Evolutionary conservation across 1,140 invertebrate genomes (phyloP).

Genomic region (Brachionus paranguensis): DNA sequence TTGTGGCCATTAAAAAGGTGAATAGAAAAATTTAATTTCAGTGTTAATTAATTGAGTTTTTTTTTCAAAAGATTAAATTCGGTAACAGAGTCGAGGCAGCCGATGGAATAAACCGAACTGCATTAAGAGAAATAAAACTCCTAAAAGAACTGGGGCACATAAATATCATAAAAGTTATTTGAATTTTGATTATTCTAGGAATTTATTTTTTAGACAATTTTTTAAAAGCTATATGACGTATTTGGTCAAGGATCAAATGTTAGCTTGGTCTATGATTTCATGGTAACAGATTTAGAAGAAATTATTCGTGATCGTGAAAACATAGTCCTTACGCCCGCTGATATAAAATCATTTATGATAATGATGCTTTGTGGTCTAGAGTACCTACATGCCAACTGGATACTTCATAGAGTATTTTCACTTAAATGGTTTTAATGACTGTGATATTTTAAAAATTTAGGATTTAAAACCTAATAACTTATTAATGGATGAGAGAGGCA

Average conservation of each 20-base stretch:
- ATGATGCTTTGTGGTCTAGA: constrained; percentile 91
- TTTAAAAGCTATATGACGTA: constrained; percentile 70
- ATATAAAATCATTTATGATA: constrained; percentile 86
- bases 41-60: constrained; percentile 95
- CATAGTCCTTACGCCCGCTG: constrained; percentile 3
- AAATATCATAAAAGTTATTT: constrained; percentile 78
- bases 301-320: constrained; percentile 39
- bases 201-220: constrained; percentile 36
- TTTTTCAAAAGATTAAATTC: constrained; percentile 73
- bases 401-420: constrained; percentile 73
- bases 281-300: constrained; percentile 93
- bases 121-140: constrained; percentile 93
- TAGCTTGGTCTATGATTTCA: constrained; percentile 98
- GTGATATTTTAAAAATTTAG: constrained; percentile 46
- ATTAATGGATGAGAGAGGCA: constrained; percentile 80
- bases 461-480: constrained; percentile 99
- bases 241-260: constrained; percentile 92
- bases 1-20: constrained; percentile 96
- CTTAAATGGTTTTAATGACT: not conserved
- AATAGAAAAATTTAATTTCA: constrained; percentile 68
- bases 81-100: constrained; percentile 84
- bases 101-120: constrained; percentile 97
- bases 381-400: constrained; percentile 92
- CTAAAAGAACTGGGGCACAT: constrained; percentile 89
- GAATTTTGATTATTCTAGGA: not conserved